Percentiles rank a stretch among this genome's conserved stretches.
Evolutionary conservation across 2,113 vertebrate genomes (phyloP).

Genomic region (Sinocyclocheilus anshuiensis): DNA sequence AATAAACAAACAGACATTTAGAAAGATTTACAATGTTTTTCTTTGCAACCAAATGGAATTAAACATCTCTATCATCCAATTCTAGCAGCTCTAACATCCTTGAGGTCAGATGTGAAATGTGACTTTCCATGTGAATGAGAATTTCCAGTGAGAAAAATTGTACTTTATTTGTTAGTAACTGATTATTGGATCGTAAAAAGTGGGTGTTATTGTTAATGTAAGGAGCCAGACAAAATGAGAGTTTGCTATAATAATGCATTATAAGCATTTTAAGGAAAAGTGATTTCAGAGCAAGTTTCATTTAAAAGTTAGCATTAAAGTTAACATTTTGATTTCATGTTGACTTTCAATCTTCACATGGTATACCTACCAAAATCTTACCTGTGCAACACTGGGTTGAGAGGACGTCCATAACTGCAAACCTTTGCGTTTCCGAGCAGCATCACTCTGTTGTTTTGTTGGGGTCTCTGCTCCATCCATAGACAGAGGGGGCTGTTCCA

Average conservation of each 20-base stretch:
- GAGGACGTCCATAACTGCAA: neutral
- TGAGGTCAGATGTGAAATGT: neutral
- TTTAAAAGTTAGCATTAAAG: no score
- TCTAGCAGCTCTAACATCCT: neutral
- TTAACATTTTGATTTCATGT: no score
- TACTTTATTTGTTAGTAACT: neutral
- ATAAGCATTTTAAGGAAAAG: no score
- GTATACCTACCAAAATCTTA: slow-evolving; percentile 4
- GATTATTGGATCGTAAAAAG: neutral
- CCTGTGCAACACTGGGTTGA: slow-evolving; percentile 44
- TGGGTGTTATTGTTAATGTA: neutral
- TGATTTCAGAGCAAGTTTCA: no score
- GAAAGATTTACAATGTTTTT: neutral
- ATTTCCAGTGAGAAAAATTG: no score
- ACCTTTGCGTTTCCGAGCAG: slow-evolving; percentile 7
- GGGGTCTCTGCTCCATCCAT: neutral
- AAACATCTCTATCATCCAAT: neutral
- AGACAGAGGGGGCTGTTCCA: neutral
- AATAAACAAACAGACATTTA: neutral
- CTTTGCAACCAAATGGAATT: neutral
- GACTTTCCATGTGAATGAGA: neutral
- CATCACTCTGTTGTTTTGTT: slow-evolving; percentile 14
- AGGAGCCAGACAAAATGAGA: neutral
- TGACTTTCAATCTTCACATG: no score
- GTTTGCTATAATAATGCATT: neutral